Base-by-base conservation (phyloP, 2,888 invertebrate species). In the Panopea generosa region DNA sequence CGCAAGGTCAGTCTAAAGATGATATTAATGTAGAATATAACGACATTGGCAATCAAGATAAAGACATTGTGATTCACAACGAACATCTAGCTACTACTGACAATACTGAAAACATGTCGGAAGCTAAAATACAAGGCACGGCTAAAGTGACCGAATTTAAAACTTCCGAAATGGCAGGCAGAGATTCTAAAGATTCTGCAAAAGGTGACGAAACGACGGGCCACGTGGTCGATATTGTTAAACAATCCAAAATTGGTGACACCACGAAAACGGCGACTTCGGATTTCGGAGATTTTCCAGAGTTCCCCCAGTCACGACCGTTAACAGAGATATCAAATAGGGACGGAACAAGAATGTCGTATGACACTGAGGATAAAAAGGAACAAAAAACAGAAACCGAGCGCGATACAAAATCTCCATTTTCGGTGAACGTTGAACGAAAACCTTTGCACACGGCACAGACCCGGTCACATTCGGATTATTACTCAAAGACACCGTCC, bases 401-500 rank as follows among this genome's bases (percentile, higher is more conserved):
- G 22, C 67, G 50, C 16, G 81, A 81, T 14, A 26, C 61, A 24
- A 74, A 70, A 43, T 72, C 82, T 22, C 77, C 78, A 11, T 71
- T 83, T 56, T 83, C 84, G 11, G 79, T 84, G 14, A 70, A 52
- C 24, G 69, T 82, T 1, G 84, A 77, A 53, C 33, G 80, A 18
- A 84, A 82, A 43, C 82, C 76, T 2, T 65, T 80, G 9, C 81
- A 77, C 26, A 77, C 72, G 1, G 78, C 76, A 3, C 72, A 70
- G 6, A 68, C 77, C 2, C 70, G 83, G 27, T 76, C 79, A 9
- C 69, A 78, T 29, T 81, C 83, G 0, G 85, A 85, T 56, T 83
- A 83, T 59, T 81, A 59, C 20, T 81, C 81, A 6, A 81, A 81
- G 43, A 61, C 81, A 6, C 77, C 81, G 50, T 60, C 74, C 22